Base-by-base conservation (phyloP, 30 jellyfish, hydroid and myxozoan genomes). In the Chrysaora quinquecirrha region DNA sequence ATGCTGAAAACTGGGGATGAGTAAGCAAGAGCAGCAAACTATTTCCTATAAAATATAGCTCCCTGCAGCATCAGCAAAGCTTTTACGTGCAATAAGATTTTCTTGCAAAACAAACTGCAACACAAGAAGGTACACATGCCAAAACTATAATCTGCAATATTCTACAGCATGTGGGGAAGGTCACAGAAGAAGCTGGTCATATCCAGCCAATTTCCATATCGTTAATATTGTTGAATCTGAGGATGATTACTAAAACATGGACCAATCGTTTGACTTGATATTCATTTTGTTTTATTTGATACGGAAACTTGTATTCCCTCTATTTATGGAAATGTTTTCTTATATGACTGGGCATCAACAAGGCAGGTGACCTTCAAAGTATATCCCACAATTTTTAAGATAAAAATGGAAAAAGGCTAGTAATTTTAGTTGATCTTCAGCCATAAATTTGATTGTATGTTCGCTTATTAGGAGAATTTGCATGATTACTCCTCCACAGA, bases 1-100 rank as follows among this genome's bases (percentile, higher is more conserved):
- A 80, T 64, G 65, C 89, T 0, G 69, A 24, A 24, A 69, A 80
- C 47, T 80, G 86, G 91, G 85, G 91, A 49, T 80, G 91, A 86
- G 19, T 18, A 77, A 9, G 19, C 25, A 80, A 64, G 75, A 31
- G 28, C 54, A 75, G 54, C 21, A 33, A 38, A 64, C 73, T 64
- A 27, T 27, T 80, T 52, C 76, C 75, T 24, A 43, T 43, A 43
- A 9, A 16, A 9, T 16, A n/a, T n/a, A n/a, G n/a, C n/a, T n/a
- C n/a, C n/a, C n/a, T n/a, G n/a, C n/a, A n/a, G n/a, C n/a, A n/a
- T n/a, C n/a, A n/a, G n/a, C n/a, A n/a, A n/a, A n/a, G n/a, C n/a
- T n/a, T n/a, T n/a, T n/a, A n/a, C n/a, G n/a, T n/a, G n/a, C n/a
- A n/a, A n/a, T n/a, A n/a, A n/a, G n/a, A n/a, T n/a, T n/a, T n/a